Evolutionary conservation across 2,113 vertebrate species (phyloP), one percentile per base, ranked within the genome.

Genomic region (Misgurnus anguillicaudatus): DNA sequence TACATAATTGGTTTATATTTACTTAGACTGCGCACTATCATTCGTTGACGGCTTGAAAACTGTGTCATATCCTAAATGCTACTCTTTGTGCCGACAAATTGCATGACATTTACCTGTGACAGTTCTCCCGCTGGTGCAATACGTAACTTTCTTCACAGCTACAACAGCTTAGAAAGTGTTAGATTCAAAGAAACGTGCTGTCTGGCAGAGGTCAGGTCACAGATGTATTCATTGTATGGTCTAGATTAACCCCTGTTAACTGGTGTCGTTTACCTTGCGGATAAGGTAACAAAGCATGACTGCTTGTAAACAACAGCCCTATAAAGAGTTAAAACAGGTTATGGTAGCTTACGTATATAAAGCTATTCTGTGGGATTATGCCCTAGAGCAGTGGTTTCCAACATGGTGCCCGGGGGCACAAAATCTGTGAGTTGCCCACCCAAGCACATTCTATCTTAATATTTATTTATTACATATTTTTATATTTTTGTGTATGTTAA

Each of bases 1-100:
- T 65, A 82, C 87, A 88, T 90, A 91, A 92, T 90, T 90, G 87
- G 90, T 84, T 85, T 85, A 88, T 88, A 90, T 92, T 90, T 90
- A 91, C 87, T 89, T 87, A 86, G 82, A 84, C 86, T 85, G 85
- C 86, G 85, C 84, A 88, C 89, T 85, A 82, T 87, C 86, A 85
- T 74, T 90, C 80, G 75, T 81, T 83, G 77, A 77, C 66, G 66
- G 67, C 83, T 81, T 36, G 73, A 81, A 89, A 87, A 87, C 58
- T 8, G 79, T 75, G 68, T 80, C 72, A 82, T 87, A 80, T 60
- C 63, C 47, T 84, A 87, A 90, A 88, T 88, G 80, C 87, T 87
- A 81, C 82, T 77, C 82, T 88, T 87, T 89, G 82, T 82, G 80
- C 75, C 82, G 85, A 88, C 86, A 38, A 87, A 76, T 76, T 65